Evolutionary conservation across 64 coral and sea anemone genomes (phyloP).

Genomic region (Cladopsammia gracilis): DNA sequence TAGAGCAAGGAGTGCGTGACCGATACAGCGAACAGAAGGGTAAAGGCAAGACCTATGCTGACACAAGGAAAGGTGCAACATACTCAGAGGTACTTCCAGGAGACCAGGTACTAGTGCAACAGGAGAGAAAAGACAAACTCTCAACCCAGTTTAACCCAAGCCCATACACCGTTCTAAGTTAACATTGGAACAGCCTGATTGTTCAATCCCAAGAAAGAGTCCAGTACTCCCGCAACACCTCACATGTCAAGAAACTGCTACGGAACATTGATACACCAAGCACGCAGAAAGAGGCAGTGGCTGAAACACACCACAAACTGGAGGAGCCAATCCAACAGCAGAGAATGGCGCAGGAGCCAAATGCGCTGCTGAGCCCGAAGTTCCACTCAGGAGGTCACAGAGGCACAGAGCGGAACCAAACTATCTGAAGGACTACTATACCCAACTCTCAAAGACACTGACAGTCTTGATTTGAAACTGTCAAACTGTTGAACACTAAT

Average conservation of each 20-base stretch:
- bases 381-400: slow-evolving; percentile 1
- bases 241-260: slow-evolving; percentile 24
- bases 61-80: too few relatives aligned
- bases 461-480: too few relatives aligned
- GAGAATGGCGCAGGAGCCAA: slow-evolving; percentile 9
- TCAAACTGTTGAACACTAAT: neutral
- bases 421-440: slow-evolving; percentile 1
- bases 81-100: too few relatives aligned
- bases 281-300: neutral
- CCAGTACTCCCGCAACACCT: slow-evolving; percentile 21
- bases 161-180: neutral
- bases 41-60: too few relatives aligned
- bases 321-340: neutral
- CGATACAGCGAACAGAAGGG: slow-evolving; percentile 42
- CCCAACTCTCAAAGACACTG: neutral
- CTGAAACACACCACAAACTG: neutral
- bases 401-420: neutral
- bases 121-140: slow-evolving; percentile 26
- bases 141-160: slow-evolving; percentile 21
- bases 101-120: slow-evolving; percentile 25
- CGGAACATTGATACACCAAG: neutral
- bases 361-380: neutral
- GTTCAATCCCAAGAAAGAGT: slow-evolving; percentile 10
- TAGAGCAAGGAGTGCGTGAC: slow-evolving; percentile 24
- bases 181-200: slow-evolving; percentile 14